Conservation (phyloP, 1,140 invertebrate genomes). For the Tribolium madens region DNA sequence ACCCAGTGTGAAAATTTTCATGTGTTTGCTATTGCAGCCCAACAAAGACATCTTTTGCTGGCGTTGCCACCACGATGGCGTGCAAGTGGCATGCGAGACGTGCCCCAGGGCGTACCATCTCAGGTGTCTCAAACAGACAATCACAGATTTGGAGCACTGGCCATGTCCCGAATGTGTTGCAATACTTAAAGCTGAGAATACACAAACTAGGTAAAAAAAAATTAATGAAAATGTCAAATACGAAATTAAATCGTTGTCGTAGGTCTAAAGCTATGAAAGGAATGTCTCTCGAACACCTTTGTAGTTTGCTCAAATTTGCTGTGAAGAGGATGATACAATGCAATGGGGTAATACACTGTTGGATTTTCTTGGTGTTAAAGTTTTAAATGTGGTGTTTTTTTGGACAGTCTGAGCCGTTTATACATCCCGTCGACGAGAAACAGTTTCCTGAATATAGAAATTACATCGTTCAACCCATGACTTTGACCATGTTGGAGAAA, state of each 20-base stretch:
- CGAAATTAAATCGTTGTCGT: constrained; percentile 58
- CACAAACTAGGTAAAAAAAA: constrained; percentile 68
- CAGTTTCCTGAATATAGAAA: constrained; percentile 81
- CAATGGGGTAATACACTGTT: constrained; percentile 73
- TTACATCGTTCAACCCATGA: constrained; percentile 88
- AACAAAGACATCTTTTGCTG: constrained; percentile 87
- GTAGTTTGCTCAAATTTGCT: constrained; percentile 80
- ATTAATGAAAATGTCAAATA: constrained; percentile 2
- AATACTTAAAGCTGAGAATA: constrained; percentile 83
- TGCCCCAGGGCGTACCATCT: constrained; percentile 90
- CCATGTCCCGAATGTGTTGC: constrained; percentile 88
- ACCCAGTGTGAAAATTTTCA: too few relatives aligned
- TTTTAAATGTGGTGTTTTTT: constrained; percentile 10
- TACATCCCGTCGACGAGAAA: constrained; percentile 76
- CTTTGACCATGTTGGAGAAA: constrained; percentile 79
- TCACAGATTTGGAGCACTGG: constrained; percentile 76
- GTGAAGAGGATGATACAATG: constrained; percentile 79
- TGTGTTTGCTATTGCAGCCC: constrained; percentile 42
- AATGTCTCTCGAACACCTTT: constrained; percentile 79
- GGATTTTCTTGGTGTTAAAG: not conserved
- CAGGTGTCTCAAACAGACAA: constrained; percentile 75
- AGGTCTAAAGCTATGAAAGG: constrained; percentile 80
- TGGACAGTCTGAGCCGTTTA: constrained; percentile 78
- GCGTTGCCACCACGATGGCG: constrained; percentile 82
- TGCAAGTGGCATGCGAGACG: constrained; percentile 78